Conservation (phyloP, 37 sponge, comb jelly and placozoan species). For the Tethya wilhelma region DNA sequence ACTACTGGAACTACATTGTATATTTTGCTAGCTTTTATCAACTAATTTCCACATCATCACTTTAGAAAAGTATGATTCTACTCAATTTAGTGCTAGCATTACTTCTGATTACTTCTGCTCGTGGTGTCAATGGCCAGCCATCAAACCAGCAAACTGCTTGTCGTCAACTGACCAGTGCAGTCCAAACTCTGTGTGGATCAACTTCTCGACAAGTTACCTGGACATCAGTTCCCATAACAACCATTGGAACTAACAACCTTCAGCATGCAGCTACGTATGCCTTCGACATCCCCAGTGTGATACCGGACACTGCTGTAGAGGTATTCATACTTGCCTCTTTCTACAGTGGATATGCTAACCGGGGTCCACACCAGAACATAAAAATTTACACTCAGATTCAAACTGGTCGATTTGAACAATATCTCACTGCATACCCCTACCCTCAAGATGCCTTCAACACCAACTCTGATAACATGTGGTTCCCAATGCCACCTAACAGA, state of each 20-base stretch:
- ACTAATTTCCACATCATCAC: no score
- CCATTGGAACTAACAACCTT: neutral
- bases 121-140: no score
- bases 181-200: no score
- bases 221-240: neutral
- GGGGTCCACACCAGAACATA: neutral
- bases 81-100: no score
- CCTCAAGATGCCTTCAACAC: slow-evolving; percentile 3
- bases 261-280: neutral
- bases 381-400: neutral
- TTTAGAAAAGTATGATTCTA: no score
- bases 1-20: no score
- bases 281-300: neutral
- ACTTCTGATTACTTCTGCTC: no score
- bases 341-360: neutral
- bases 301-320: neutral
- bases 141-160: no score
- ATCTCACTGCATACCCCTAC: neutral
- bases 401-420: neutral
- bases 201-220: no score
- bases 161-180: no score
- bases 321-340: neutral
- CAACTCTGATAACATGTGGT: slow-evolving; percentile 34
- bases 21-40: no score
- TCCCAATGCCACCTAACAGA: slow-evolving; percentile 16